A percentile compares a stretch with the other conserved stretches of the same genome.
Evolutionary conservation across 1,140 invertebrate genomes (phyloP).

Genomic region (Ips typographus): DNA sequence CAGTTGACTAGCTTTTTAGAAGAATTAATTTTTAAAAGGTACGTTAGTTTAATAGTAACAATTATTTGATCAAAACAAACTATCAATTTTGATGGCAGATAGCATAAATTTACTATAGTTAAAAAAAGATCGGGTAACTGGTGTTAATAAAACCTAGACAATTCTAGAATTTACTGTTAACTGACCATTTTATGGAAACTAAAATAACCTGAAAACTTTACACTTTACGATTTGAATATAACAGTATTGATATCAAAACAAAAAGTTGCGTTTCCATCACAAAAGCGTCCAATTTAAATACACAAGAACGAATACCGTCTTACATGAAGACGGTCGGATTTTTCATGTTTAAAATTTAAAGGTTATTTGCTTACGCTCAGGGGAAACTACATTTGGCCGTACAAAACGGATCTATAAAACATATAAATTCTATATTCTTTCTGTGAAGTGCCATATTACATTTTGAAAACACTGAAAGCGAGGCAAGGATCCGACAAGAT

Average conservation of each 20-base stretch:
- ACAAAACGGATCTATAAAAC: constrained; percentile 44
- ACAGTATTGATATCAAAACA: too few species aligned
- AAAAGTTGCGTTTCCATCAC: constrained; percentile 25
- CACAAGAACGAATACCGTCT: constrained; percentile 11
- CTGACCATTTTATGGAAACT: too few species aligned
- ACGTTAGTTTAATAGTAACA: too few species aligned
- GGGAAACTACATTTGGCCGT: constrained; percentile 41
- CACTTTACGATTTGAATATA: neutral
- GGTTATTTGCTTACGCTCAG: constrained; percentile 35
- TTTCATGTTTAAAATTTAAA: constrained; percentile 35
- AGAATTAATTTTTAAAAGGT: too few species aligned
- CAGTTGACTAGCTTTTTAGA: too few species aligned
- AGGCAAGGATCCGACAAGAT: constrained; percentile 45
- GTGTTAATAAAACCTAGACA: too few species aligned
- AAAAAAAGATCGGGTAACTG: too few species aligned
- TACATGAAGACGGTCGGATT: constrained; percentile 30
- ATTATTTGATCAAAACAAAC: too few species aligned
- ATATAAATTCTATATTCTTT: constrained; percentile 48
- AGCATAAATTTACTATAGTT: too few species aligned
- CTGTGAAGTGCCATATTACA: constrained; percentile 45
- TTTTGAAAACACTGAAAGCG: constrained; percentile 38
- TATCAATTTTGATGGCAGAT: too few species aligned
- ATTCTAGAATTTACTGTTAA: too few species aligned
- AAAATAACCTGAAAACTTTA: neutral
- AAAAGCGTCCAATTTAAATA: constrained; percentile 32